Evolutionary conservation across 2,797 vertebrate species (phyloP).

Genomic region (Phyllotis vaccarum): DNA sequence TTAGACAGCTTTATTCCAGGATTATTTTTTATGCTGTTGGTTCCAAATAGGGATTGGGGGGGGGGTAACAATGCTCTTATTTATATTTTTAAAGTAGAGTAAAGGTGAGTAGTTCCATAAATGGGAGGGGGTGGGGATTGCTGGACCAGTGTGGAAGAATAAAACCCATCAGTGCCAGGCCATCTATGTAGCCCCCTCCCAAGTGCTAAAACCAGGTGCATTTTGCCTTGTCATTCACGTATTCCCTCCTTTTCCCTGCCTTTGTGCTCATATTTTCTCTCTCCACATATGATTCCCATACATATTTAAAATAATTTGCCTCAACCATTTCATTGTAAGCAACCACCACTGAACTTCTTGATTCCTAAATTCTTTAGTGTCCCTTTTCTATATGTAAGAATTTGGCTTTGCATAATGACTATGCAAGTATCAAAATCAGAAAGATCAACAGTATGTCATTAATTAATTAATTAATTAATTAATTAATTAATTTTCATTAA

Average conservation of each 20-base stretch:
- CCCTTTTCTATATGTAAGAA: slow-evolving; percentile 13
- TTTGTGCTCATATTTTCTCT: not conserved
- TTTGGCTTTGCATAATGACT: not conserved
- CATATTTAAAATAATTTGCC: not conserved
- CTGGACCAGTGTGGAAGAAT: not conserved
- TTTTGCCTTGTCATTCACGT: not conserved
- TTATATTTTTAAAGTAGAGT: not conserved
- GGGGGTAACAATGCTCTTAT: not conserved
- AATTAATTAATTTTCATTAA: not conserved
- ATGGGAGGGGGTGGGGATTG: not conserved
- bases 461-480: too few species aligned
- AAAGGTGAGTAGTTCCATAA: not conserved
- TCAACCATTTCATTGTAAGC: not conserved
- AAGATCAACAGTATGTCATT: not conserved
- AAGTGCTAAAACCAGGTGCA: not conserved
- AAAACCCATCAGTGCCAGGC: not conserved
- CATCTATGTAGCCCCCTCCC: not conserved
- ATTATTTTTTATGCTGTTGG: not conserved
- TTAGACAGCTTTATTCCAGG: not conserved
- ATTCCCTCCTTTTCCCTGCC: not conserved
- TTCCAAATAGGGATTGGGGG: not conserved
- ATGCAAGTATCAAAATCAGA: slow-evolving; percentile 13
- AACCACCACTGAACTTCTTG: not conserved
- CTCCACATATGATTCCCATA: not conserved
- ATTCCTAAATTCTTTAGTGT: not conserved